Evolutionary conservation across 1,140 invertebrate species (phyloP).

Genomic region (Protaetia brevitarsis): DNA sequence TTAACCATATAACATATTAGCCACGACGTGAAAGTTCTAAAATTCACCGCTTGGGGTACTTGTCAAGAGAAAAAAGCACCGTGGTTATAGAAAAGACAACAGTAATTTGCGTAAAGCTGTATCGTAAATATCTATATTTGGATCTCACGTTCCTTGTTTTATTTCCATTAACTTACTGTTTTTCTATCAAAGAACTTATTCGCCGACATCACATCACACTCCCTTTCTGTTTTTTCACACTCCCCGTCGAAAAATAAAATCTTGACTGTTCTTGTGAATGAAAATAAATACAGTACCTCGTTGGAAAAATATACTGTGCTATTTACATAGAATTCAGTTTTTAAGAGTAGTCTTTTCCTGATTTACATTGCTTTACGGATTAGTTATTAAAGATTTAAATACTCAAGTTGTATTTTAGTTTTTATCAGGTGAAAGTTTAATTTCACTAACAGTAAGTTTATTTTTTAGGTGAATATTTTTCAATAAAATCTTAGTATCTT

Average conservation of each 20-base stretch:
- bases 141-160: slow-evolving; percentile 1
- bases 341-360: background rate
- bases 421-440: too few species aligned
- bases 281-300: background rate
- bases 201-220: background rate
- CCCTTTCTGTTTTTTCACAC: background rate
- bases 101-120: background rate
- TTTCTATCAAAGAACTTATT: slow-evolving; percentile 1
- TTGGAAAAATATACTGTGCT: background rate
- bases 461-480: too few species aligned
- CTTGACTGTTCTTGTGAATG: background rate
- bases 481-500: too few species aligned
- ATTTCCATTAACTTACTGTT: slow-evolving; percentile 20
- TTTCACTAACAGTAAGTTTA: too few species aligned
- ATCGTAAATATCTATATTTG: background rate
- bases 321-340: background rate
- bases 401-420: too few species aligned
- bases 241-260: background rate
- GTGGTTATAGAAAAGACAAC: slow-evolving; percentile 8
- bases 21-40: too few species aligned
- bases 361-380: too few species aligned
- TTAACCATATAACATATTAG: too few species aligned
- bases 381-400: too few species aligned
- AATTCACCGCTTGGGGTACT: too few species aligned
- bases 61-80: too few species aligned